Evolutionary conservation across 2,888 invertebrate genomes (phyloP).

Genomic region (Acrocyrtus sp.): DNA sequence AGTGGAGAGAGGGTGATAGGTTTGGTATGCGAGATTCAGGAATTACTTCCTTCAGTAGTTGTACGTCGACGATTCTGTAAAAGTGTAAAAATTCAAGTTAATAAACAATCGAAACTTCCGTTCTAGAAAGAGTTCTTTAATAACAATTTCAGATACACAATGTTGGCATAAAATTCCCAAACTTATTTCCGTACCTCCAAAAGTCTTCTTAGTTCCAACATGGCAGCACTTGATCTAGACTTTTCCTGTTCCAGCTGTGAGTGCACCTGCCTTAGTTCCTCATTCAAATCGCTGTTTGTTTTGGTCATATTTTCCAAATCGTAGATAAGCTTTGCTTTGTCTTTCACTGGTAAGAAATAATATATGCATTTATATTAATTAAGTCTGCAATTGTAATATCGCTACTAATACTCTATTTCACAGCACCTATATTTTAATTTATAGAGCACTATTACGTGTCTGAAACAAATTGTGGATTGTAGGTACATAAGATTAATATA

Average conservation of each 20-base stretch:
- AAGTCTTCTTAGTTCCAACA: constrained; percentile 54
- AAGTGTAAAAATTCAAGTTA: constrained; percentile 3
- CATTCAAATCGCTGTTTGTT: constrained; percentile 78
- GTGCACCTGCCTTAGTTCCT: constrained; percentile 76
- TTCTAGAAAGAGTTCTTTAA: background rate
- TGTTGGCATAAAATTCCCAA: background rate
- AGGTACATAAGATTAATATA: constrained; percentile 64
- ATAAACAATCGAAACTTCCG: too few species aligned
- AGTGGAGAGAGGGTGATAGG: too few species aligned
- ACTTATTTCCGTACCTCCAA: constrained; percentile 50
- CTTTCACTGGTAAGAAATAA: constrained; percentile 74
- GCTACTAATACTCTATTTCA: too few species aligned
- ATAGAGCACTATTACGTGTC: too few species aligned
- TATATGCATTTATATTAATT: constrained; percentile 2
- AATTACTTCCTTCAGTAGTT: constrained; percentile 28
- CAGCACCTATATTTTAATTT: too few species aligned
- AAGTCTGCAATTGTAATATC: constrained; percentile 2
- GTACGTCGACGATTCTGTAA: constrained; percentile 56
- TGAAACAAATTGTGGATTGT: too few species aligned
- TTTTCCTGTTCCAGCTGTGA: constrained; percentile 80
- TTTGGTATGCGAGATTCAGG: too few species aligned
- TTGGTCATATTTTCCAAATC: constrained; percentile 77
- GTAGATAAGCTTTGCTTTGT: constrained; percentile 79
- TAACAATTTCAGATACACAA: background rate
- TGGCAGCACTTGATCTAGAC: constrained; percentile 69